A percentile compares a stretch with the other conserved stretches of the same genome.
Evolutionary conservation across 1,140 invertebrate species (phyloP).

Genomic region (Myzus persicae): DNA sequence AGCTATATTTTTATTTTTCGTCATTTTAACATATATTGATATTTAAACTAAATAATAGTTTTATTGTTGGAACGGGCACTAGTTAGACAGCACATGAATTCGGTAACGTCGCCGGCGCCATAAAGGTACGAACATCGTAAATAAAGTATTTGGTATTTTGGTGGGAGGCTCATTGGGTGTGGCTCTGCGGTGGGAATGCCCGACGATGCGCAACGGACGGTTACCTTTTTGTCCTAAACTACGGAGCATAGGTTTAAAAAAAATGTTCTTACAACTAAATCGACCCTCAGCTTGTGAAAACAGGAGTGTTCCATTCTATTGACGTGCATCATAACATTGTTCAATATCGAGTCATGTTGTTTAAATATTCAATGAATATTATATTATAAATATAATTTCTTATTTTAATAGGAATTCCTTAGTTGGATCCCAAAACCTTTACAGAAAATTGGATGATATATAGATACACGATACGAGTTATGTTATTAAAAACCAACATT

Average conservation of each 20-base stretch:
- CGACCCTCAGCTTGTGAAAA: not conserved
- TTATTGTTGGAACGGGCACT: not conserved
- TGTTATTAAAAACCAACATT: not conserved
- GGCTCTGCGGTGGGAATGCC: not conserved
- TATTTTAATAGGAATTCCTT: not conserved
- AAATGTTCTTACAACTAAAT: not conserved
- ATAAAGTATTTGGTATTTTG: not conserved
- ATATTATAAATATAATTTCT: not conserved
- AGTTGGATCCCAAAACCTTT: not conserved
- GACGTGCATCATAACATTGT: not conserved
- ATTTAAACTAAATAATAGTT: not conserved
- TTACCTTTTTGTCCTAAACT: not conserved
- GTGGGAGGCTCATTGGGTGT: not conserved
- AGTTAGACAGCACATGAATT: not conserved
- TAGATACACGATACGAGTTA: not conserved
- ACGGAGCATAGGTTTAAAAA: not conserved
- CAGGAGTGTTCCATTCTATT: not conserved
- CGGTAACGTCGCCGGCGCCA: not conserved
- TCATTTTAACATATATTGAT: not conserved
- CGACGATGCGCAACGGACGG: too few relatives aligned
- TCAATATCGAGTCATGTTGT: not conserved
- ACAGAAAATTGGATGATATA: too few relatives aligned
- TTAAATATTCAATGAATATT: not conserved
- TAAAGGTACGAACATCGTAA: not conserved
- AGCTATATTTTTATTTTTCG: not conserved